Evolutionary conservation across 2,888 invertebrate genomes (phyloP), one percentile per base, ranked within the genome.

Genomic region (Xestia sexstrigata): DNA sequence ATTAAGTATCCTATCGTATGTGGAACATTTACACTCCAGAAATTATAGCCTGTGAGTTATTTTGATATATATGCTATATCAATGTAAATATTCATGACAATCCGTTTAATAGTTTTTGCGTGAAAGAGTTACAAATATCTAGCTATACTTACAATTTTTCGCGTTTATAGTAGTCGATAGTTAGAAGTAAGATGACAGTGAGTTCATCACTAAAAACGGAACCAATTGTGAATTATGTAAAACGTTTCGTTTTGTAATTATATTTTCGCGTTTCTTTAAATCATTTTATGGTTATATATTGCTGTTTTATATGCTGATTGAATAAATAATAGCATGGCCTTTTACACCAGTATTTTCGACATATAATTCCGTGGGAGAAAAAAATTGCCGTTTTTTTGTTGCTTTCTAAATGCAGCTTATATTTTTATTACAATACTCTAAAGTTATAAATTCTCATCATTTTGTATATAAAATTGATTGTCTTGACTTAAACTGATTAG

Each of bases 181-280:
- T 39, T 30, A n/a, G 5, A 42, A n/a, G 15, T 65, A 65, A 39
- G 15, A 42, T 42, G 39, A n/a, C 90, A 63, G 76, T 79, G 83
- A 79, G 49, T 84, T 92, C 92, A 85, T 87, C 82, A 65, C 70
- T 63, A 72, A 81, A 87, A 87, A 85, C 83, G 86, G 87, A 87
- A 87, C 84, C 84, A 80, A 84, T 83, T 72, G 82, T 89, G 83
- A 87, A 88, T 90, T 90, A 90, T 87, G 84, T 89, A 90, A 90
- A 88, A 88, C 72, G 76, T 69, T 82, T 83, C 76, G 67, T 77
- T 80, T 85, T 70, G 74, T 89, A 84, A 86, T 85, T 84, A 84
- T 87, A 81, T 81, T 86, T 88, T 87, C 66, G 86, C 86, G 86
- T 83, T 86, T 86, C 79, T 81, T 83, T 74, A 79, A 74, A 83